phyloP scores from a whole-genome alignment of 2,888 invertebrate species.

The Xanthia togata region DNA sequence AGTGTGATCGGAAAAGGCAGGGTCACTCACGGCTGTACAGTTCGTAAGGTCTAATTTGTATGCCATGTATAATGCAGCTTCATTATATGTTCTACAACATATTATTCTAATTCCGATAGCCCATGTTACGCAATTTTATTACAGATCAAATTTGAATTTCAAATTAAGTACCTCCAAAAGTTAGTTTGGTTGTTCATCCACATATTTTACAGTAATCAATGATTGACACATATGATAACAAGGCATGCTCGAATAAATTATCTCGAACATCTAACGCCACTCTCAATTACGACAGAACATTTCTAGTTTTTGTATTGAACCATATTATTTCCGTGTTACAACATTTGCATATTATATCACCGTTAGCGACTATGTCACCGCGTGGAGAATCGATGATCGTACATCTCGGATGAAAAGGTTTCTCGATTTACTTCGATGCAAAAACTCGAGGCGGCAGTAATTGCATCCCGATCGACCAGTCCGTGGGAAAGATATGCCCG shows the following conservation, averaged over 20 bases:
- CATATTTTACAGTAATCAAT: conserved; percentile 58
- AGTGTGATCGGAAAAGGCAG: conserved; percentile 9
- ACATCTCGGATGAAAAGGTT: conserved; percentile 69
- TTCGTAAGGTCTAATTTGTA: not conserved
- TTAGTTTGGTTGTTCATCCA: conserved; percentile 43
- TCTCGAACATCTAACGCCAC: conserved; percentile 58
- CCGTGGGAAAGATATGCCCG: conserved; percentile 88
- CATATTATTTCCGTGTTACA: conserved; percentile 66
- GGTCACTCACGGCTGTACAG: not conserved
- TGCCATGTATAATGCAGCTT: conserved; percentile 6
- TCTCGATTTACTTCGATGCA: conserved; percentile 76
- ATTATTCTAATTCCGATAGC: conserved; percentile 34
- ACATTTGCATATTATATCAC: conserved; percentile 72
- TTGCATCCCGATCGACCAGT: conserved; percentile 78
- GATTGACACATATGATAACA: conserved; percentile 63
- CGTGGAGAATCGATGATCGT: conserved; percentile 76
- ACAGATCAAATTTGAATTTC: conserved; percentile 45
- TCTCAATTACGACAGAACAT: conserved; percentile 59
- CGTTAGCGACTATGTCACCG: conserved; percentile 74
- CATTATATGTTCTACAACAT: conserved; percentile 26
- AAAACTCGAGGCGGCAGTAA: conserved; percentile 82
- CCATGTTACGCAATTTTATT: conserved; percentile 43
- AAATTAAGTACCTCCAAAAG: conserved; percentile 45
- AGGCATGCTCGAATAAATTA: conserved; percentile 55
- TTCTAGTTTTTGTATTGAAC: conserved; percentile 60